phyloP scores from a whole-genome alignment of 1,140 invertebrate genomes.

The Dermatophagoides farinae region DNA sequence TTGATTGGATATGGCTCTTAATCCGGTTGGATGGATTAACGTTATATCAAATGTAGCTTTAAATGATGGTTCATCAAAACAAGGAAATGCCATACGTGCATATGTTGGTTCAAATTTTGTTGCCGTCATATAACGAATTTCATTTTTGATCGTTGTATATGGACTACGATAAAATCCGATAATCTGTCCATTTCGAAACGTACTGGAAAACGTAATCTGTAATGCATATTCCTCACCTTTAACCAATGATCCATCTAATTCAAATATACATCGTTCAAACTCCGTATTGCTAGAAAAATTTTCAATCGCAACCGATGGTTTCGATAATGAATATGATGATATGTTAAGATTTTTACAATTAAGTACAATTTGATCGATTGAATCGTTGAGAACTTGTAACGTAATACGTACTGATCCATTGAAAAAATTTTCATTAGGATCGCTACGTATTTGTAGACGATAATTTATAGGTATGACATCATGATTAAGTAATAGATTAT shows the following conservation, averaged over 20 bases:
- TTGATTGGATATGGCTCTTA: constrained; percentile 23
- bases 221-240: background rate
- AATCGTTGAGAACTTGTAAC: background rate
- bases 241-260: background rate
- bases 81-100: constrained; percentile 35
- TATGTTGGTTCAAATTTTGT: constrained; percentile 36
- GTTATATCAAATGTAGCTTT: constrained; percentile 22
- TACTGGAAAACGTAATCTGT: constrained; percentile 35
- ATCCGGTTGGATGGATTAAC: constrained; percentile 33
- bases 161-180: constrained; percentile 56
- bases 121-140: background rate
- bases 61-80: constrained; percentile 35
- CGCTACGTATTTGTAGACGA: constrained; percentile 38
- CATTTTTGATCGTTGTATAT: constrained; percentile 35
- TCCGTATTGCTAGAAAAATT: background rate
- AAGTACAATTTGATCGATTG: background rate
- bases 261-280: background rate
- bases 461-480: constrained; percentile 60
- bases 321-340: background rate
- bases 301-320: background rate
- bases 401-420: constrained; percentile 1
- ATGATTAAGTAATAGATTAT: constrained; percentile 46
- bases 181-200: constrained; percentile 39
- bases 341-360: constrained; percentile 73
- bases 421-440: constrained; percentile 7